These are phyloP conservation scores for Chrysocyon brachyurus DNA, from an alignment of 2,797 vertebrate genomes.

Conservation along the genomic window DNA sequence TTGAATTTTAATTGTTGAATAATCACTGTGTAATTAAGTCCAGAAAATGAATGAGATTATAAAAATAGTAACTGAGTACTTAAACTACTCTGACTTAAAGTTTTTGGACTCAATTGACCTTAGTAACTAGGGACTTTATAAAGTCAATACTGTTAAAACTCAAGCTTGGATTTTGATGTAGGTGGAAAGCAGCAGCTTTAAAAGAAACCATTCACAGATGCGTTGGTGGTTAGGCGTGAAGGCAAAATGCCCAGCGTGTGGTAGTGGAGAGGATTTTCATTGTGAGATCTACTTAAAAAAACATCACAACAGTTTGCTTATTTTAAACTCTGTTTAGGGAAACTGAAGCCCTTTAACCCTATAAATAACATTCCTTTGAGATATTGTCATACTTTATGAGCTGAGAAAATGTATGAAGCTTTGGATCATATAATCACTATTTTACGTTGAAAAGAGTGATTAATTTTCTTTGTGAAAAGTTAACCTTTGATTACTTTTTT, in stretches of 20 bases:
- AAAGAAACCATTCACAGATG: neutral
- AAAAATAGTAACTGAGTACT: slow-evolving; percentile 32
- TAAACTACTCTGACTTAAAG: neutral
- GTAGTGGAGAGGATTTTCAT: slow-evolving; percentile 3
- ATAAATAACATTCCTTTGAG: slow-evolving; percentile 32
- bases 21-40: slow-evolving; percentile 52
- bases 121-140: slow-evolving; percentile 40
- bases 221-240: slow-evolving; percentile 11
- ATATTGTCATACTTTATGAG: neutral
- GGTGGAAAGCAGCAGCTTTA: slow-evolving; percentile 33
- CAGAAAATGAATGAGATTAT: slow-evolving; percentile 20
- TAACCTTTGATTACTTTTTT: slow-evolving; percentile 36
- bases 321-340: slow-evolving; percentile 36
- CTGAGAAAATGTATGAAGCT: neutral
- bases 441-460: slow-evolving; percentile 51
- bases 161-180: slow-evolving; percentile 30
- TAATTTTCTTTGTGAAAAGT: slow-evolving; percentile 55
- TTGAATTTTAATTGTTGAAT: slow-evolving; percentile 77
- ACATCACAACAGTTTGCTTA: neutral
- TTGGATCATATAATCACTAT: neutral
- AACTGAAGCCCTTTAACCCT: slow-evolving; percentile 53
- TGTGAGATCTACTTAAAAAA: slow-evolving; percentile 35
- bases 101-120: slow-evolving; percentile 14
- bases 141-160: slow-evolving; percentile 50
- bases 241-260: slow-evolving; percentile 47